A percentile compares a stretch with the other conserved stretches of the same genome.
Evolutionary conservation across 64 coral and sea anemone genomes (phyloP).

Genomic region (Porites lutea): DNA sequence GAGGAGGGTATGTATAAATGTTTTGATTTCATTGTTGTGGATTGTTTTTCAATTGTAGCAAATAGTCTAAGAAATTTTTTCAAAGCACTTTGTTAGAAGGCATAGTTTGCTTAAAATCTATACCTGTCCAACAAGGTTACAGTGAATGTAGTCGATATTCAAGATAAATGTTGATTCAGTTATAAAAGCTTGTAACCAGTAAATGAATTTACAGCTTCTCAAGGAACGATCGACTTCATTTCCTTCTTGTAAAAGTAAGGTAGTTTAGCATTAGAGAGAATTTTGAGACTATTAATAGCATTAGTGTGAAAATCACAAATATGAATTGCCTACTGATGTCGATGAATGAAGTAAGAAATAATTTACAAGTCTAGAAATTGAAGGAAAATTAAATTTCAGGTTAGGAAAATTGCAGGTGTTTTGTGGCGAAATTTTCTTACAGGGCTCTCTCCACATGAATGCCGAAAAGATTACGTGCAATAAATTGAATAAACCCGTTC

Average conservation of each 20-base stretch:
- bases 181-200: no score
- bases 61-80: no score
- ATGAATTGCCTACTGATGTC: background rate
- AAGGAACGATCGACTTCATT: background rate
- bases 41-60: background rate
- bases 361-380: background rate
- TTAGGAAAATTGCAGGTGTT: background rate
- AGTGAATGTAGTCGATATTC: no score
- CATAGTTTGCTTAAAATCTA: no score
- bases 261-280: background rate
- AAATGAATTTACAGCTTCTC: no score
- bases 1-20: background rate
- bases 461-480: background rate
- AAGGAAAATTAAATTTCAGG: background rate
- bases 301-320: background rate
- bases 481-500: background rate
- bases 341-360: conserved; percentile 4
- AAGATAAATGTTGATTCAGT: no score
- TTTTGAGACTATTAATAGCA: background rate
- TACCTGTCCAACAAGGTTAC: no score
- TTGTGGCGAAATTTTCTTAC: no score
- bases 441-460: background rate
- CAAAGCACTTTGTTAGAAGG: no score
- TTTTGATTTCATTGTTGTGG: background rate
- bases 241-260: background rate